These are phyloP conservation scores for Epinephelus fuscoguttatus DNA, from an alignment of 2,113 vertebrate species.

Conservation along the genomic window DNA sequence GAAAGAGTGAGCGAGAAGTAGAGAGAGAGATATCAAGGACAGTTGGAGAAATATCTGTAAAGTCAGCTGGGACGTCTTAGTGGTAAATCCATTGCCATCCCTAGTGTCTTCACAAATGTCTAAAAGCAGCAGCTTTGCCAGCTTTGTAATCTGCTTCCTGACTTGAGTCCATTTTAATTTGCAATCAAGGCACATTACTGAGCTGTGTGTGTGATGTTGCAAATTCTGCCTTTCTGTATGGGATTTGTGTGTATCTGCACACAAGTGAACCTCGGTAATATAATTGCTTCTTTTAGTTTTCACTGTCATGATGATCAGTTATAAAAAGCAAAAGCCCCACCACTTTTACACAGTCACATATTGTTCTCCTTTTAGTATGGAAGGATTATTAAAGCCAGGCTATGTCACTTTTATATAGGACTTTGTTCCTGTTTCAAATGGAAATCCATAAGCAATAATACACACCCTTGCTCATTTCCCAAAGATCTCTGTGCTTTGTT, in stretches of 20 bases:
- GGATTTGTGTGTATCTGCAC: background rate
- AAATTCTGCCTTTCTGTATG: conserved; percentile 20
- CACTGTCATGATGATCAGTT: conserved; percentile 27
- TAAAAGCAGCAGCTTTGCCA: conserved; percentile 58
- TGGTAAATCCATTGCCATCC: conserved; percentile 59
- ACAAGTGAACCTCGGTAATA: conserved; percentile 11
- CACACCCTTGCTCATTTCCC: background rate
- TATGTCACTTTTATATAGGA: conserved; percentile 6
- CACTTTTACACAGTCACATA: background rate
- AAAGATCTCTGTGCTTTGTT: background rate
- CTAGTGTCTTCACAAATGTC: conserved; percentile 55
- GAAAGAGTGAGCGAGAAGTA: background rate
- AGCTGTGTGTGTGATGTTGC: conserved; percentile 32
- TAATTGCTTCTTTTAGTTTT: conserved; percentile 16
- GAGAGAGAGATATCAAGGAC: conserved; percentile 50
- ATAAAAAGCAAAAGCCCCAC: conserved; percentile 5
- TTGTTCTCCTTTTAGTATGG: conserved; percentile 3
- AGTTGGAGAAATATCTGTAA: conserved; percentile 60
- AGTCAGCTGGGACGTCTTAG: conserved; percentile 70
- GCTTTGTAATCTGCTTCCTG: conserved; percentile 65
- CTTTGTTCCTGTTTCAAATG: background rate
- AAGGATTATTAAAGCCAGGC: conserved; percentile 7
- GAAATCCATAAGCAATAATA: background rate
- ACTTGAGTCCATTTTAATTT: conserved; percentile 67
- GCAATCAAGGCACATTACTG: conserved; percentile 49